phyloP scores from a whole-genome alignment of 2,797 vertebrate genomes.

The Eremophila alpestris region DNA sequence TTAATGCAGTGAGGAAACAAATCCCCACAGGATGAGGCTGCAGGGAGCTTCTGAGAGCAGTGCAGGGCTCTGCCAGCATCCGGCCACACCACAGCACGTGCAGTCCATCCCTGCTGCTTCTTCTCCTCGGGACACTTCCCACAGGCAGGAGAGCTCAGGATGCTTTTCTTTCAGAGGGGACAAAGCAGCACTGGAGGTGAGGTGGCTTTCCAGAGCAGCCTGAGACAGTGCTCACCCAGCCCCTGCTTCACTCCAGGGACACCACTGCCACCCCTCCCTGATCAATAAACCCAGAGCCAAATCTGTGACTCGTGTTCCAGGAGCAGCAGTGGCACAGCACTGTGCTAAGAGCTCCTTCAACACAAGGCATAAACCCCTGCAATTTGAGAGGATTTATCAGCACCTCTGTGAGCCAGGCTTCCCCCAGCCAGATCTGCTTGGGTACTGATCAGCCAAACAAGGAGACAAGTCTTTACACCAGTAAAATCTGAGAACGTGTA shows the following conservation, averaged over 20 bases:
- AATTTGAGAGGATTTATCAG: not conserved
- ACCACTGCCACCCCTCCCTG: not conserved
- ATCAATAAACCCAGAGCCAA: not conserved
- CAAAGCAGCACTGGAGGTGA: not conserved
- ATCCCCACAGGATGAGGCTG: not conserved
- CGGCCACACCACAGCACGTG: fast-evolving
- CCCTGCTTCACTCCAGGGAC: not conserved
- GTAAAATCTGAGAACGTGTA: not conserved
- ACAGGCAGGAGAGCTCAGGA: not conserved
- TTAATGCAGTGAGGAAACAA: not conserved
- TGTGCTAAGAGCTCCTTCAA: not conserved
- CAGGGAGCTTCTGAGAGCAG: not conserved
- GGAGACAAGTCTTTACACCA: not conserved
- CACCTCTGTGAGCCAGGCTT: fast-evolving
- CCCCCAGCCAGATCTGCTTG: not conserved
- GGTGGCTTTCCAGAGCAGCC: not conserved
- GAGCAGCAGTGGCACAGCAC: not conserved
- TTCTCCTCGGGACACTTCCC: not conserved
- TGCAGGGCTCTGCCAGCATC: not conserved
- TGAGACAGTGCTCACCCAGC: not conserved
- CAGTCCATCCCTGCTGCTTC: fast-evolving
- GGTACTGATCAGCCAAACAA: fast-evolving
- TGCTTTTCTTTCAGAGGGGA: not conserved
- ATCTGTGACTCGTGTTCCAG: not conserved
- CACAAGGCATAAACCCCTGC: not conserved